These are phyloP conservation scores for Pyralis farinalis DNA, from an alignment of 2,888 invertebrate genomes.

Conservation along the genomic window DNA sequence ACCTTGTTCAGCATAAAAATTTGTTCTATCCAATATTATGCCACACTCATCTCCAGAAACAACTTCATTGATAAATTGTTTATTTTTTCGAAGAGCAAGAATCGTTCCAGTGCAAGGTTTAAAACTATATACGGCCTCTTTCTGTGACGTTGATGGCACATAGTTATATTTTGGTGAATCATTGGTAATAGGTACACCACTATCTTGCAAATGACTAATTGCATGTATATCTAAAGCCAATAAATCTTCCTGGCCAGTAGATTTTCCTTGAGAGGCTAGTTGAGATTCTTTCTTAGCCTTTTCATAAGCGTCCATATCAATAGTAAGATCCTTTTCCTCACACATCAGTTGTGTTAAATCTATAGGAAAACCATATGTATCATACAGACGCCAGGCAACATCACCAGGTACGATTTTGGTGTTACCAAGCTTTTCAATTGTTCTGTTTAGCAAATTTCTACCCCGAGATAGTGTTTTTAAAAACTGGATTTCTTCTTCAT, in stretches of 20 bases:
- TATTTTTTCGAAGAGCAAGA: slow-evolving; percentile 89
- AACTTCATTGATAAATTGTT: slow-evolving; percentile 92
- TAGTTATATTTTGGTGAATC: slow-evolving; percentile 97
- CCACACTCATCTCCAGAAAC: slow-evolving; percentile 94
- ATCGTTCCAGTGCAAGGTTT: slow-evolving; percentile 87
- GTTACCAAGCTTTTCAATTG: slow-evolving; percentile 89
- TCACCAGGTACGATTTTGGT: slow-evolving; percentile 93
- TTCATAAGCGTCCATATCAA: slow-evolving; percentile 96
- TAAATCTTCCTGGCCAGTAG: slow-evolving; percentile 88
- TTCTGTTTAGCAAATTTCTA: slow-evolving; percentile 93
- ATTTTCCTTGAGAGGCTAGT: slow-evolving; percentile 93
- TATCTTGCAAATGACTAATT: slow-evolving; percentile 92
- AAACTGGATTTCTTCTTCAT: slow-evolving; percentile 99
- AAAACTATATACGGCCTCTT: slow-evolving; percentile 89
- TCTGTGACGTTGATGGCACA: slow-evolving; percentile 81
- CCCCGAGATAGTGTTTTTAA: slow-evolving; percentile 96
- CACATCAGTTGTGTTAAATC: slow-evolving; percentile 99
- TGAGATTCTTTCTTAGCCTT: slow-evolving; percentile 94
- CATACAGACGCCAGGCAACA: slow-evolving; percentile 98
- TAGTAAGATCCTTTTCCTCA: slow-evolving; percentile 94
- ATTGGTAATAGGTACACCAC: slow-evolving; percentile 89
- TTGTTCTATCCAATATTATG: slow-evolving; percentile 93
- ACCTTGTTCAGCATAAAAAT: slow-evolving; percentile 99
- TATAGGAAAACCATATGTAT: slow-evolving; percentile 99
- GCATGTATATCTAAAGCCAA: slow-evolving; percentile 97